Conservation (phyloP, 2,888 invertebrate species). For the Magallana nippona region DNA sequence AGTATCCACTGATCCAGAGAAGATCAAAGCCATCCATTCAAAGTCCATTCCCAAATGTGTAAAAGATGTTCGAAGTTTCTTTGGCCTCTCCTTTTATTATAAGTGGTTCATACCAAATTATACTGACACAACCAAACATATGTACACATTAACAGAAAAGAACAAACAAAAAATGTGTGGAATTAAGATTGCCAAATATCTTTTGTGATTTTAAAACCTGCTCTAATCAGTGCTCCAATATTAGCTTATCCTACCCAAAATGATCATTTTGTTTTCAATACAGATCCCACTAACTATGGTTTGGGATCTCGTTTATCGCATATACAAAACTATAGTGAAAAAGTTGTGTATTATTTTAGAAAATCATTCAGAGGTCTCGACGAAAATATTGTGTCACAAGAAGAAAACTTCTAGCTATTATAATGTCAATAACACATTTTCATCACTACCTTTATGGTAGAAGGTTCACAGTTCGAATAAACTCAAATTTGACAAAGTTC, state of each 20-base stretch:
- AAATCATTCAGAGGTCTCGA: conserved; percentile 42
- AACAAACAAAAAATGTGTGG: too few relatives aligned
- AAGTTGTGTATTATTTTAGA: conserved; percentile 52
- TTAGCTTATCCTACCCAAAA: conserved; percentile 40
- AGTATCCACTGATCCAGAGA: not conserved
- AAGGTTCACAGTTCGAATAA: conserved; percentile 20
- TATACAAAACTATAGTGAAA: conserved; percentile 40
- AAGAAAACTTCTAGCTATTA: conserved; percentile 48
- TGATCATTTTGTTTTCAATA: conserved; percentile 50
- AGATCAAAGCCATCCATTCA: not conserved
- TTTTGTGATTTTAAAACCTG: not conserved
- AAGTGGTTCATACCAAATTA: not conserved
- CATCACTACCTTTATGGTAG: conserved; percentile 50
- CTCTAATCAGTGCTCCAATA: not conserved
- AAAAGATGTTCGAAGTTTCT: not conserved
- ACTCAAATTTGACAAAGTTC: too few relatives aligned
- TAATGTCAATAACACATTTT: conserved; percentile 48
- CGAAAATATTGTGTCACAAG: conserved; percentile 52
- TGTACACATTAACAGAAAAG: not conserved
- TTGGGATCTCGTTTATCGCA: conserved; percentile 52
- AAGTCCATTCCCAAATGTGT: not conserved
- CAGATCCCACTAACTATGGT: conserved; percentile 53
- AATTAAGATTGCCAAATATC: too few relatives aligned
- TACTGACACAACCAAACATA: too few relatives aligned
- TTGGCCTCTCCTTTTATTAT: not conserved